Evolutionary conservation across 35 echinoderm and acorn worm species (phyloP), one percentile per base, ranked within the genome.

Genomic region (Eucidaris tribuloides): DNA sequence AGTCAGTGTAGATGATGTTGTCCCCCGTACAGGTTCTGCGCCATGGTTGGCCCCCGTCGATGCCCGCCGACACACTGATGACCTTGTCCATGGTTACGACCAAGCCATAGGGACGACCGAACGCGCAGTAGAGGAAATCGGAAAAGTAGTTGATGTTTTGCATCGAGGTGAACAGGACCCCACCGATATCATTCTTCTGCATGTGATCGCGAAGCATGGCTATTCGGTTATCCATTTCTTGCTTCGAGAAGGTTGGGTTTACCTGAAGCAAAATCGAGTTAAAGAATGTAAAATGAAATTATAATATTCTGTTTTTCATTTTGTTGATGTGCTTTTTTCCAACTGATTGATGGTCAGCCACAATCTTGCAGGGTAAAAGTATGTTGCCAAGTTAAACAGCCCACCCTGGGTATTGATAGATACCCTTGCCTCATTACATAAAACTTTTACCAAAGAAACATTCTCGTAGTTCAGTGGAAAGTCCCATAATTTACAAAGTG

Each of bases 111-210:
- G 90, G 77, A 13, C 96, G 82, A 36, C 96, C 96, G 45, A 99
- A 93, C 2, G 81, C 24, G 74, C 81, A 83, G 55, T 99, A 99
- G 19, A 99, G 60, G 38, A 99, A 93, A 68, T 99, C 96, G 0
- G 86, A 93, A 50, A 90, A 93, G 78, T 99, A 99, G 22, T 99
- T 99, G 33, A 99, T 78, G 56, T 87, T 93, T 42, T 99, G 96
- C 29, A 81, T 55, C 50, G 96, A 99, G 17, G 96, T 99, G 45
- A 99, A 90, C 3, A 99, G 80, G 23, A 66, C 87, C 43, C 86
- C 96, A 24, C 81, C 87, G 11, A 99, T 80, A 7, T 35, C 45
- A 5, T 92, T 78, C 3, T 85, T 78, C 39, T 81, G 43, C 96
- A 99, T 99, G 42, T 90, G 77, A 14, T 68, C 68, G 7, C 96